Percentiles rank a stretch among this genome's conserved stretches.
Conservation (phyloP, 2,888 invertebrate genomes). For the Noctuana brunneofusca region DNA sequence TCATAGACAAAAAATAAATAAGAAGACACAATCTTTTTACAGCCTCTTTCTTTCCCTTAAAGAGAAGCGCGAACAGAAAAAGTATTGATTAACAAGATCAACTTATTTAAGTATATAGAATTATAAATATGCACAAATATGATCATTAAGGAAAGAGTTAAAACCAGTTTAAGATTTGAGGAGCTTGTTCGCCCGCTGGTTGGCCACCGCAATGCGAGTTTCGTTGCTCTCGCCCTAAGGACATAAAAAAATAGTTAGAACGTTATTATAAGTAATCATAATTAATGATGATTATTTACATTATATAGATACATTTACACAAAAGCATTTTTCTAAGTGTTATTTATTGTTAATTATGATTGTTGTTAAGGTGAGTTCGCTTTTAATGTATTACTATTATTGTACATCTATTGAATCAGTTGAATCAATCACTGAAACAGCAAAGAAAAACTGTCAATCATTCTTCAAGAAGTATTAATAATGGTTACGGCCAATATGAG, state of each 20-base stretch:
- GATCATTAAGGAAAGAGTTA: not conserved
- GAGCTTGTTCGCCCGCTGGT: slow-evolving; percentile 94
- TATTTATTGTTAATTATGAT: too few relatives aligned
- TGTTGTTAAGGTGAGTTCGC: too few relatives aligned
- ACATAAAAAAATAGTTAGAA: slow-evolving; percentile 30
- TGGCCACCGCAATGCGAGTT: slow-evolving; percentile 94
- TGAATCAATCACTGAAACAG: too few relatives aligned
- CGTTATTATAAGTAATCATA: not conserved
- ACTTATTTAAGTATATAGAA: not conserved
- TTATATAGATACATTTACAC: not conserved
- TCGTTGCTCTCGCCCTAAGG: slow-evolving; percentile 92
- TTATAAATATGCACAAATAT: slow-evolving; percentile 1
- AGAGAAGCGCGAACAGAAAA: not conserved
- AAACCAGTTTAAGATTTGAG: slow-evolving; percentile 85
- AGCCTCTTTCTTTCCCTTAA: slow-evolving; percentile 5
- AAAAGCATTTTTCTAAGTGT: slow-evolving; percentile 17
- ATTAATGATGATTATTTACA: not conserved
- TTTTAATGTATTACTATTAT: too few relatives aligned
- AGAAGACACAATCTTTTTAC: slow-evolving; percentile 13
- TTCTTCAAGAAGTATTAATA: too few relatives aligned
- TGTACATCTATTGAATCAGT: too few relatives aligned
- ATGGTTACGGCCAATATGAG: too few relatives aligned
- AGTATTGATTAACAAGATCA: not conserved
- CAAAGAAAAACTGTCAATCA: too few relatives aligned
- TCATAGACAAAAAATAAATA: not conserved